Base-by-base conservation (phyloP, 1,140 invertebrate genomes). In the Apis mellifera region DNA sequence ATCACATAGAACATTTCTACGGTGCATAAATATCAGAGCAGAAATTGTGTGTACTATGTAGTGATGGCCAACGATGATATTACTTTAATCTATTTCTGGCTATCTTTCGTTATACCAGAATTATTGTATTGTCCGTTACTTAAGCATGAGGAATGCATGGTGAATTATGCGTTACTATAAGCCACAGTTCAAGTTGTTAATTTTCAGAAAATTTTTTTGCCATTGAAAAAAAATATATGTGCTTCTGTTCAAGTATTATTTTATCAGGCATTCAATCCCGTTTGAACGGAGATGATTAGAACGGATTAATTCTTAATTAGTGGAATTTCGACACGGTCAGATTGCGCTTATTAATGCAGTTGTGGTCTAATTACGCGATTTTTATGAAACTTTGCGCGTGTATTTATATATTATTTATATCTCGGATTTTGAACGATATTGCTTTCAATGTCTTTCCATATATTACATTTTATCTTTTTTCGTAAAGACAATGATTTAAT, bases 321-420 rank as follows among this genome's bases (percentile, higher is more conserved):
- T 82, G 68, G 73, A 81, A 75, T 89, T 78, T 88, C 88, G 87
- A 78, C 64, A 86, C 89, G 90, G 86, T 91, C 86, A 86, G 88
- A 84, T 82, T 87, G 83, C 85, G 89, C 86, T 92, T 90, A 92
- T 92, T 93, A 92, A 84, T 87, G 69, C 90, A 80, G 91, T 92
- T 87, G 80, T 90, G 91, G 89, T 92, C 92, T 92, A 91, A 90
- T 92, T 93, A 90, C 86, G 82, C 83, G 74, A 79, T 71, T 76
- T 42, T 60, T 75, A 83, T 59, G 52, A 68, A 78, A 80, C 62
- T 42, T 70, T 42, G 74, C 54, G 54, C 48, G 15, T 54, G 64
- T 42, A 42, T 42, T 42, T 42, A 42, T 42, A 42, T 42, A 42
- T 42, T 42, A 42, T 71, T 55, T 11, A 9, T 50, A 60, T 72